Percentiles rank a stretch among this genome's conserved stretches.
Conservation (phyloP, 2,888 invertebrate genomes). For the Drosophila gaucha region DNA sequence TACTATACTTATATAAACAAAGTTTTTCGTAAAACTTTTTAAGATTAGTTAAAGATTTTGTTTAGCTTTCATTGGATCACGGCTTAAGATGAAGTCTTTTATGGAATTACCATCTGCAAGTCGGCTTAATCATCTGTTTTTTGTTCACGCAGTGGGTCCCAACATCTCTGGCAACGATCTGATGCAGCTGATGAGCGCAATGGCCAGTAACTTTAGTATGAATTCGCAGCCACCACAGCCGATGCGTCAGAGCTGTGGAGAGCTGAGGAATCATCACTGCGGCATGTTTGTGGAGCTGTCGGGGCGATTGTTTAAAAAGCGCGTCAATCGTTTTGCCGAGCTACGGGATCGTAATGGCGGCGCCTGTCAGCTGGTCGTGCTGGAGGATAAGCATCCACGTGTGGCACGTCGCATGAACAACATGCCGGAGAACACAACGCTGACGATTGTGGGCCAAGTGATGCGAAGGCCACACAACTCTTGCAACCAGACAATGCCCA, state of each 20-base stretch:
- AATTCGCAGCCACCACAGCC: constrained; percentile 84
- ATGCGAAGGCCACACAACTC: constrained; percentile 81
- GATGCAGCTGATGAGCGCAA: constrained; percentile 81
- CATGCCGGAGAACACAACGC: constrained; percentile 84
- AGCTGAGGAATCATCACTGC: constrained; percentile 85
- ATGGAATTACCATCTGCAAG: no score
- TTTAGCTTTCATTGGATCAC: no score
- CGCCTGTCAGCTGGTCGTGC: constrained; percentile 86
- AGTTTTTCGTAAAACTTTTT: no score
- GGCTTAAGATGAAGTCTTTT: no score
- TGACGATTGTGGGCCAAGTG: constrained; percentile 84
- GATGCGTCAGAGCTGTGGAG: constrained; percentile 86
- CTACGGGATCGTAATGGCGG: constrained; percentile 89
- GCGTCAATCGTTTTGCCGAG: constrained; percentile 87
- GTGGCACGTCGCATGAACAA: constrained; percentile 83
- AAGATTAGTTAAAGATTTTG: no score
- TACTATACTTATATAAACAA: no score
- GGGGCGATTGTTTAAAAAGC: constrained; percentile 87
- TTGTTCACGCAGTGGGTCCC: constrained; percentile 57
- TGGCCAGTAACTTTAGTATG: constrained; percentile 82
- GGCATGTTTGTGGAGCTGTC: constrained; percentile 87
- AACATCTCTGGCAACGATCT: constrained; percentile 75
- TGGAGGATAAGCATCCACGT: constrained; percentile 83
- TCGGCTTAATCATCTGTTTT: neutral
- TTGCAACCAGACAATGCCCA: constrained; percentile 84